Evolutionary conservation across 2,888 invertebrate species (phyloP), one percentile per base, ranked within the genome.

Genomic region (Empis livida): DNA sequence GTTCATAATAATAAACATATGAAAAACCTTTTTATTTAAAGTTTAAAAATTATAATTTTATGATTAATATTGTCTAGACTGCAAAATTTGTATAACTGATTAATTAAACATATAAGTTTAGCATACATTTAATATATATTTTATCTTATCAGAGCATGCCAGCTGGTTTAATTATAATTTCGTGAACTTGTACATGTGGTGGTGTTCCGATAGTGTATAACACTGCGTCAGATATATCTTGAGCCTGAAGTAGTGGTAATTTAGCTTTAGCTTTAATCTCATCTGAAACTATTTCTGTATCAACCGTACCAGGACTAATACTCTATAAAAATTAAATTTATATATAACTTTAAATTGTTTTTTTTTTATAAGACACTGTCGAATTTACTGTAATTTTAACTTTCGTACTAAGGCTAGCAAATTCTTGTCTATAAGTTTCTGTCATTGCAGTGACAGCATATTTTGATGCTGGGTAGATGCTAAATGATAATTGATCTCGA

Each of bases 301-400:
- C 27, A 9, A 42, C 42, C 9, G 42, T 9, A 5, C 46, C 46
- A 10, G 46, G 46, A 23, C 42, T 46, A 3, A 46, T 46, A 73
- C 56, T n/a, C 54, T 41, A 41, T 8, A 27, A 20, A 41, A 13
- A 10, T 41, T 68, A 20, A 20, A 40, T 20, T 20, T 23, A 41
- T 38, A 10, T 3, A 20, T 20, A 5, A 5, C 9, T 3, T 9
- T 5, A 5, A 32, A 13, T 32, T 32, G 10, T 13, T 32, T 32
- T n/a, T n/a, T n/a, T n/a, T n/a, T n/a, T n/a, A n/a, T n/a, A n/a
- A n/a, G n/a, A n/a, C n/a, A n/a, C n/a, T n/a, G n/a, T n/a, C n/a
- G n/a, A 56, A 77, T 62, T 56, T 49, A 70, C 69, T 23, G 70
- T 63, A 2, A 68, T 55, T 53, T 65, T 65, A n/a, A 68, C 57